phyloP scores from a whole-genome alignment of 1,140 invertebrate species.

The Monomorium pharaonis region DNA sequence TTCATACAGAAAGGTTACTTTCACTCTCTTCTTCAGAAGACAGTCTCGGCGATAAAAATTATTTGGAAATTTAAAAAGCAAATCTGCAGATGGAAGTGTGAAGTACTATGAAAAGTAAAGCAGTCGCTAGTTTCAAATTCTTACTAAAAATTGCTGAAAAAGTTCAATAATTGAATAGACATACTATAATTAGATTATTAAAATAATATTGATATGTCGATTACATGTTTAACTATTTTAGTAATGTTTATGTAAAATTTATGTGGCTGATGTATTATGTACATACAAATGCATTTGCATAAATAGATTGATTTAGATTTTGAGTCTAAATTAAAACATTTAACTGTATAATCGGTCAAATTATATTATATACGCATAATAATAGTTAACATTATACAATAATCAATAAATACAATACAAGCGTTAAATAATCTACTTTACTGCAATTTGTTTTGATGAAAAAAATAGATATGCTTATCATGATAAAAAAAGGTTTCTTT shows the following conservation, averaged over 20 bases:
- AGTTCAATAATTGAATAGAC: not conserved
- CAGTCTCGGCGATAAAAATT: not conserved
- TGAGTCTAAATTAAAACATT: not conserved
- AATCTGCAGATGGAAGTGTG: not conserved
- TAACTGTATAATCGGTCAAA: not conserved
- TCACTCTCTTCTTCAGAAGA: conserved; percentile 67
- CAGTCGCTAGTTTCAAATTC: not conserved
- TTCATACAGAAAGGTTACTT: conserved; percentile 65
- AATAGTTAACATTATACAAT: not conserved
- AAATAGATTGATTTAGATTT: not conserved
- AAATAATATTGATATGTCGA: not conserved
- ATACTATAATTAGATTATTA: not conserved
- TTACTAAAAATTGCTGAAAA: not conserved
- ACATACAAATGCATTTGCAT: not conserved
- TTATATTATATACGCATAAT: not conserved
- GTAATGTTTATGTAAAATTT: not conserved
- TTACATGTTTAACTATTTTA: not conserved
- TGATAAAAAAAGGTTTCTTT: not conserved
- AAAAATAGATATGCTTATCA: not conserved
- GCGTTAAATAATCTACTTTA: not conserved
- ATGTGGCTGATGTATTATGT: not conserved
- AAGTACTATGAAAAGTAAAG: not conserved
- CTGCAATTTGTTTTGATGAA: not conserved
- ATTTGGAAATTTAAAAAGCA: conserved; percentile 9
- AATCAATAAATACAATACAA: not conserved